A percentile compares a stretch with the other conserved stretches of the same genome.
phyloP scores from a whole-genome alignment of 1,140 invertebrate genomes.

The Formica selysi region DNA sequence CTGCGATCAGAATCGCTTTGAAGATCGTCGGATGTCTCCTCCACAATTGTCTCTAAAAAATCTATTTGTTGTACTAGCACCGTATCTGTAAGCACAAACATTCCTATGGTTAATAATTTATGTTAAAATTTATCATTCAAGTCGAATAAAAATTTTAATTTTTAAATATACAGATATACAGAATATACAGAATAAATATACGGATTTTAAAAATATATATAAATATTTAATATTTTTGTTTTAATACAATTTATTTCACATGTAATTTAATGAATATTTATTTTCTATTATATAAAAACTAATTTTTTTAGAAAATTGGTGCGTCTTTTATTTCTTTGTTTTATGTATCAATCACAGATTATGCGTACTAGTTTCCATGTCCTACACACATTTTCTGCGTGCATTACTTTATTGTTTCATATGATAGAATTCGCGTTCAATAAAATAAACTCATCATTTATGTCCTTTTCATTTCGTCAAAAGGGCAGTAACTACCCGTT shows the following conservation, averaged over 20 bases:
- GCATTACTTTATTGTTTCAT: not conserved
- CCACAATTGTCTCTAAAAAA: constrained; percentile 91
- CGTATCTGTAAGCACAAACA: constrained; percentile 84
- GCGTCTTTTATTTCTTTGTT: not conserved
- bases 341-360: not conserved
- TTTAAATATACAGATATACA: not conserved
- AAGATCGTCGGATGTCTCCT: constrained; percentile 92
- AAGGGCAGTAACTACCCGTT: constrained; percentile 27
- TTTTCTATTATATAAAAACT: not conserved
- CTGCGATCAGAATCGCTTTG: constrained; percentile 89
- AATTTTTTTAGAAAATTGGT: not conserved
- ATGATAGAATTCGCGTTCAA: not conserved
- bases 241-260: not conserved
- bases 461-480: constrained; percentile 53
- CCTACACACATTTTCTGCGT: not conserved
- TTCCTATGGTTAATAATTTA: not conserved
- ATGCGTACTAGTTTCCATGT: not conserved
- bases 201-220: constrained; percentile 4
- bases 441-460: constrained; percentile 29
- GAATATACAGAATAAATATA: no score
- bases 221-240: not conserved
- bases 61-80: constrained; percentile 86
- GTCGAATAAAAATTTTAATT: not conserved
- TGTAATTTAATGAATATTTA: not conserved
- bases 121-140: not conserved